Evolutionary conservation across 2,888 invertebrate genomes (phyloP).

Genomic region (Megastigmus dorsalis): DNA sequence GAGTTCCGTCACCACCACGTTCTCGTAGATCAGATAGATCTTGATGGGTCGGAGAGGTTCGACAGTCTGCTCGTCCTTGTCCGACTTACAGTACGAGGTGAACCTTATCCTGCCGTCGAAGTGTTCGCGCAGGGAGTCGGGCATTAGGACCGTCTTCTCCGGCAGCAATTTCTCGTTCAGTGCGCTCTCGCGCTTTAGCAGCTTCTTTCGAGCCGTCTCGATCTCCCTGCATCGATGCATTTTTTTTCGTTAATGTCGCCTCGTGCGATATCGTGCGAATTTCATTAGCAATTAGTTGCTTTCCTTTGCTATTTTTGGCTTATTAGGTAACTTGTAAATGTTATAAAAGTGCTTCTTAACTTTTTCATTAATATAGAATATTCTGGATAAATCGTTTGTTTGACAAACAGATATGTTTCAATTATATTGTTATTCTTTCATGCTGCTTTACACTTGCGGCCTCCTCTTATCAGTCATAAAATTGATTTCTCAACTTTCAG

Average conservation of each 20-base stretch:
- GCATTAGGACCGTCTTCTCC: slow-evolving; percentile 80
- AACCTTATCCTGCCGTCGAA: slow-evolving; percentile 80
- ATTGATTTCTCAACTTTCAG: background rate
- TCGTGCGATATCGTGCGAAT: no score
- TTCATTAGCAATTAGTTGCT: no score
- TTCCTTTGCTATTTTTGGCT: no score
- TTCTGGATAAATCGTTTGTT: background rate
- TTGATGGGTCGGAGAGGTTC: slow-evolving; percentile 80
- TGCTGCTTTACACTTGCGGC: no score
- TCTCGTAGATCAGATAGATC: slow-evolving; percentile 83
- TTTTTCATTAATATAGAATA: background rate
- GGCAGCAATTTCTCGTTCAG: slow-evolving; percentile 78
- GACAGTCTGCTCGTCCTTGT: slow-evolving; percentile 16
- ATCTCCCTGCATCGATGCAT: no score
- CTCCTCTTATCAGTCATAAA: no score
- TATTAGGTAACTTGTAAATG: no score
- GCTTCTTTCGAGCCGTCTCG: slow-evolving; percentile 75
- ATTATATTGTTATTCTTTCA: no score
- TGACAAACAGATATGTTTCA: no score
- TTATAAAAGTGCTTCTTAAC: no score
- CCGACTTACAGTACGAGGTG: slow-evolving; percentile 56
- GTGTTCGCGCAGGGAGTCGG: slow-evolving; percentile 82
- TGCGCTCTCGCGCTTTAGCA: slow-evolving; percentile 75
- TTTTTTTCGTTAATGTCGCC: no score
- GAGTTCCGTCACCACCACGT: slow-evolving; percentile 82